These are phyloP conservation scores for Leiothrix lutea DNA, from an alignment of 2,113 vertebrate genomes.

Conservation along the genomic window DNA sequence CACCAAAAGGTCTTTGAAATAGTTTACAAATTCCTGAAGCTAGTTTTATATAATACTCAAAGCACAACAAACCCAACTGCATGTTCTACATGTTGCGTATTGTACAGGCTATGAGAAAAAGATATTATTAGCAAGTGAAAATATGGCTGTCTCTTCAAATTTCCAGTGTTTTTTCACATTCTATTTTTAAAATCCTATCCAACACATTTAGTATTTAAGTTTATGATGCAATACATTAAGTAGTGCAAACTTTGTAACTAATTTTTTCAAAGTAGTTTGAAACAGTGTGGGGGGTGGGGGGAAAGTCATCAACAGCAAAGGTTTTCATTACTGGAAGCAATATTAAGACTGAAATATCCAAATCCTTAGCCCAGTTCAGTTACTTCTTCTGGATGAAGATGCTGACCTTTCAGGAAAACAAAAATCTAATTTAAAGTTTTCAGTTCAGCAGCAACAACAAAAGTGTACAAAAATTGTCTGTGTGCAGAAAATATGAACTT, in stretches of 20 bases:
- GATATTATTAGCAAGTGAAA: neutral
- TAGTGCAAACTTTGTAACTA: neutral
- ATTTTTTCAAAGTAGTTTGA: neutral
- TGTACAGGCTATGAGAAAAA: neutral
- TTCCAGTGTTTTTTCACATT: neutral
- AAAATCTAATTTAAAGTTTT: neutral
- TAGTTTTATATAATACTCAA: neutral
- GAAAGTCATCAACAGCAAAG: neutral
- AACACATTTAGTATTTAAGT: neutral
- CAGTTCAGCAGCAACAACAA: neutral
- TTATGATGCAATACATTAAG: neutral
- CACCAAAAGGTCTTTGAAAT: neutral
- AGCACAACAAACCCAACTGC: rapidly evolving
- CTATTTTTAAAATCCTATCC: neutral
- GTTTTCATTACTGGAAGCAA: neutral
- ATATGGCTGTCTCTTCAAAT: neutral
- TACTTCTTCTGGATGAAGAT: neutral
- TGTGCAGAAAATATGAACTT: neutral
- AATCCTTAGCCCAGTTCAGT: neutral
- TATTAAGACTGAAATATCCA: neutral
- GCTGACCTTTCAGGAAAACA: neutral
- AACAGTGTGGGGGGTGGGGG: neutral
- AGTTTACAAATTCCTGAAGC: neutral
- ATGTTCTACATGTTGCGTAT: neutral
- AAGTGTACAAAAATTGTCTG: neutral